Conservation (phyloP, 1,140 invertebrate species). For the Vollenhovia emeryi region DNA sequence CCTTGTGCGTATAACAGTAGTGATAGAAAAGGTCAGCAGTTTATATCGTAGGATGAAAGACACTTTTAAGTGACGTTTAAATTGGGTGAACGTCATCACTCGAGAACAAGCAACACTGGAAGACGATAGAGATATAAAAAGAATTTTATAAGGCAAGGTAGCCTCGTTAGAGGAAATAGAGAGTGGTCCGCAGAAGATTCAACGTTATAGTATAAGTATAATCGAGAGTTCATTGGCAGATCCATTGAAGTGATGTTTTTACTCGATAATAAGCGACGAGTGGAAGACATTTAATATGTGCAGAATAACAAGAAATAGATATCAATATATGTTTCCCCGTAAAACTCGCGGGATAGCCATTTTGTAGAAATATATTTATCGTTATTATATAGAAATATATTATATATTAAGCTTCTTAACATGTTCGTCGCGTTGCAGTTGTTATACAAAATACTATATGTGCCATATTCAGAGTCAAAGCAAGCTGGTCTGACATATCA, state of each 20-base stretch:
- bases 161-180: conserved; percentile 5
- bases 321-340: neutral
- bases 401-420: conserved; percentile 23
- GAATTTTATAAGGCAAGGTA: neutral
- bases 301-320: conserved; percentile 37
- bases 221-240: conserved; percentile 28
- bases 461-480: neutral
- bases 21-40: conserved; percentile 53
- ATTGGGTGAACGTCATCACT: conserved; percentile 18
- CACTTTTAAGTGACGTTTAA: conserved; percentile 27
- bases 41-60: conserved; percentile 26
- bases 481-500: neutral
- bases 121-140: conserved; percentile 53
- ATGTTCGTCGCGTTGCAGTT: conserved; percentile 6
- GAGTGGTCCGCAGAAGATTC: conserved; percentile 24
- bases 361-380: conserved; percentile 27
- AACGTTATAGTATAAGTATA: conserved; percentile 37
- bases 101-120: conserved; percentile 60
- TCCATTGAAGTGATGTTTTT: neutral
- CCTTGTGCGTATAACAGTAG: conserved; percentile 61
- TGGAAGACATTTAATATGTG: conserved; percentile 55
- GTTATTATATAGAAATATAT: conserved; percentile 12
- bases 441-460: conserved; percentile 25
- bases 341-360: neutral
- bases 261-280: conserved; percentile 18